These are phyloP conservation scores for Synergus gifuensis DNA, from an alignment of 2,888 invertebrate species.

Conservation along the genomic window DNA sequence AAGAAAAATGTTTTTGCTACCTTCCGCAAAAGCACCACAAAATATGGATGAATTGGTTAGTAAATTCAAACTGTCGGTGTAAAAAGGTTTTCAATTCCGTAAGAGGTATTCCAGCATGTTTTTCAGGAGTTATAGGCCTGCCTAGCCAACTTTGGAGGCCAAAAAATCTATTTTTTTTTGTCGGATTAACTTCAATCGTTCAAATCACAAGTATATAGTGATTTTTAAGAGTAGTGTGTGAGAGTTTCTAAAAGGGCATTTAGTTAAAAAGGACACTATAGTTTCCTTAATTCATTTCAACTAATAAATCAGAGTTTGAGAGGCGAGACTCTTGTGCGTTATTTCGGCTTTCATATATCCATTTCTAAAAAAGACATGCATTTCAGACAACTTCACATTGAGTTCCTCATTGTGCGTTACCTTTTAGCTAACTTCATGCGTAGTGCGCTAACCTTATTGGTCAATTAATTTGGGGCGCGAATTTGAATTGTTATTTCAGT, in stretches of 20 bases:
- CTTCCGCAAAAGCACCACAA: constrained; percentile 9
- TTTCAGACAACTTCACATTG: no score
- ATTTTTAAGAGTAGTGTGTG: not conserved
- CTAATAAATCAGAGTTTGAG: no score
- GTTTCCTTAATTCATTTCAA: no score
- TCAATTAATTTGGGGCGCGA: no score
- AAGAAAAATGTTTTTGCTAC: constrained; percentile 22
- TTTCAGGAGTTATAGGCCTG: not conserved
- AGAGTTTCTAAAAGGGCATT: no score
- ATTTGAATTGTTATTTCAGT: no score
- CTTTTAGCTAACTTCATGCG: no score
- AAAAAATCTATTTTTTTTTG: not conserved
- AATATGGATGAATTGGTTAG: constrained; percentile 41
- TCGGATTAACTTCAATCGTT: not conserved
- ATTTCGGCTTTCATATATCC: not conserved
- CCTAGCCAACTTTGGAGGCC: not conserved
- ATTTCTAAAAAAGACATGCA: no score
- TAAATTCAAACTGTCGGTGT: constrained; percentile 11
- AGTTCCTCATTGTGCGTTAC: no score
- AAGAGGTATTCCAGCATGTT: not conserved
- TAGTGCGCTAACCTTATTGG: no score
- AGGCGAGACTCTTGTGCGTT: not conserved
- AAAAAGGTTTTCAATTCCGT: constrained; percentile 34
- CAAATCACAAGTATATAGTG: not conserved
- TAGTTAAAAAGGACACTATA: no score